These are phyloP conservation scores for Agrenia bidenticulata DNA, from an alignment of 2,888 invertebrate species.

Conservation along the genomic window DNA sequence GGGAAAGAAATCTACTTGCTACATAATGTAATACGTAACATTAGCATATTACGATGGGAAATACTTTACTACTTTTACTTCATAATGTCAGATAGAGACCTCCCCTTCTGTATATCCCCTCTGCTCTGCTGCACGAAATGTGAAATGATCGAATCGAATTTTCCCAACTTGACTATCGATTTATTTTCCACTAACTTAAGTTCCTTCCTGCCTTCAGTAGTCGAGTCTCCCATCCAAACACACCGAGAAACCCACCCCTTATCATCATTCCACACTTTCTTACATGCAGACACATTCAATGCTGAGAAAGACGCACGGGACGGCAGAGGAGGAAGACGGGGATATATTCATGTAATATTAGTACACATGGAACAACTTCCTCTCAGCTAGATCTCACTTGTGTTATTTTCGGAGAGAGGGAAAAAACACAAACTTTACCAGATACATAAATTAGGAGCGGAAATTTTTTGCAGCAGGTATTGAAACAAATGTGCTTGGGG, in stretches of 20 bases:
- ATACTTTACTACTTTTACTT: slow-evolving; percentile 9
- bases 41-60: slow-evolving; percentile 23
- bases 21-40: slow-evolving; percentile 14
- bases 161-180: slow-evolving; percentile 19
- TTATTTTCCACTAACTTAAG: slow-evolving; percentile 13
- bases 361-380: too few relatives aligned
- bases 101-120: neutral
- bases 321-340: too few relatives aligned
- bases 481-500: slow-evolving; percentile 17
- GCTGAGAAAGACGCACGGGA: too few relatives aligned
- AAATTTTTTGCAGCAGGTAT: slow-evolving; percentile 12
- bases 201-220: slow-evolving; percentile 21
- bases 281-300: too few relatives aligned
- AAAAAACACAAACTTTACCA: neutral
- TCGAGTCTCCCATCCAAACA: neutral
- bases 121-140: slow-evolving; percentile 8
- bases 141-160: slow-evolving; percentile 24
- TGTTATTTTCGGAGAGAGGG: neutral
- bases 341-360: too few relatives aligned
- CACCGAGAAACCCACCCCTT: neutral
- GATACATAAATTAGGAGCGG: slow-evolving; percentile 17
- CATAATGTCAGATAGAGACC: slow-evolving; percentile 1
- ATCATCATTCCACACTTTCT: slow-evolving; percentile 2
- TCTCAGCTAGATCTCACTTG: neutral
- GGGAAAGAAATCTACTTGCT: slow-evolving; percentile 10